A percentile compares a stretch with the other conserved stretches of the same genome.
phyloP scores from a whole-genome alignment of 2,113 vertebrate species.

The Hemiscyllium ocellatum region DNA sequence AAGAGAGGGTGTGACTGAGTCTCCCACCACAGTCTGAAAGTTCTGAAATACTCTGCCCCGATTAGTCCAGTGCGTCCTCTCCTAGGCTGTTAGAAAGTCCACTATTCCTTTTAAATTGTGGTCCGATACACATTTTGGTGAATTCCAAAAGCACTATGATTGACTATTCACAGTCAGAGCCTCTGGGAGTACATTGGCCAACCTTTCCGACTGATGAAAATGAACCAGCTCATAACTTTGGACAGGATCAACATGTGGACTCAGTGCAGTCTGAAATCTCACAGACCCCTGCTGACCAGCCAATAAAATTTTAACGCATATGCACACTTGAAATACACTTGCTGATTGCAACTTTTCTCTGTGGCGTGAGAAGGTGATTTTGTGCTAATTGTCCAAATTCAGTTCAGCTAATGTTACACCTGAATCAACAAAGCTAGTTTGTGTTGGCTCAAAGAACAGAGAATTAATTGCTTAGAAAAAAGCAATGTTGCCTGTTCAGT shows the following conservation, averaged over 20 bases:
- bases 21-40: not conserved
- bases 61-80: not conserved
- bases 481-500: not conserved
- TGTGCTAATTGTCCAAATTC: not conserved
- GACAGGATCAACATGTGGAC: not conserved
- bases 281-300: not conserved
- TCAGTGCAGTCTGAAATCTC: not conserved
- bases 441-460: not conserved
- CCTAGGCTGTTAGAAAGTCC: not conserved
- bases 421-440: not conserved
- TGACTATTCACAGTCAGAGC: not conserved
- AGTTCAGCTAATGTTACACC: not conserved
- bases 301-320: not conserved
- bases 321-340: not conserved
- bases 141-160: too few relatives aligned
- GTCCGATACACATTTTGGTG: too few relatives aligned
- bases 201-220: not conserved
- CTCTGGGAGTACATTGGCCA: not conserved
- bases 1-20: not conserved
- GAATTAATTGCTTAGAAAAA: not conserved
- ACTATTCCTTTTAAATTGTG: not conserved
- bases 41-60: not conserved
- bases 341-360: not conserved
- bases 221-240: not conserved
- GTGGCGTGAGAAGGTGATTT: not conserved